phyloP scores from a whole-genome alignment of 2,888 invertebrate species.

The Drosophila austrosaltans region DNA sequence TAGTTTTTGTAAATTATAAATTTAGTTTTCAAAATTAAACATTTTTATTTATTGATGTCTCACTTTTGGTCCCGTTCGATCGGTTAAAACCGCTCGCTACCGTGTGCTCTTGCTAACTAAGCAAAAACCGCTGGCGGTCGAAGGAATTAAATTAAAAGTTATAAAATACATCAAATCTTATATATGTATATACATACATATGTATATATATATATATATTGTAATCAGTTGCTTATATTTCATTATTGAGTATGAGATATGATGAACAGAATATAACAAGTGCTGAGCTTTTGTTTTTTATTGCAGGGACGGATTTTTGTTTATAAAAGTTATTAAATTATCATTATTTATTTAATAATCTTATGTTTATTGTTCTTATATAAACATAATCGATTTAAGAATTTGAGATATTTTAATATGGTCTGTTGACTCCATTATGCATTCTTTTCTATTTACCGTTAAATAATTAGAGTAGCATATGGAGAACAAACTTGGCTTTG shows the following conservation, averaged over 20 bases:
- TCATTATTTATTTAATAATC: not conserved
- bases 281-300: conserved; percentile 61
- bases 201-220: conserved; percentile 25
- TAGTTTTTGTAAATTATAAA: no score
- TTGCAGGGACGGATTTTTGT: conserved; percentile 39
- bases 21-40: no score
- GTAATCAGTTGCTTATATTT: conserved; percentile 70
- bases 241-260: conserved; percentile 46
- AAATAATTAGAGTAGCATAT: no score
- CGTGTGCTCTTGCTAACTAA: conserved; percentile 1
- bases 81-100: not conserved
- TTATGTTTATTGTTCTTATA: not conserved
- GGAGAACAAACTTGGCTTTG: no score
- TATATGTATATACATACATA: not conserved
- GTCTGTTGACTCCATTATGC: not conserved
- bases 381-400: not conserved
- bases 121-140: not conserved
- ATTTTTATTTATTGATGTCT: not conserved
- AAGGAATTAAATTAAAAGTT: conserved; percentile 4
- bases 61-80: not conserved
- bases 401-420: not conserved
- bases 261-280: not conserved
- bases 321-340: not conserved
- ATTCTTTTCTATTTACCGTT: not conserved
- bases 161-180: conserved; percentile 8